Percentiles rank a stretch among this genome's conserved stretches.
These are phyloP conservation scores for Ostrea denselamellosa DNA, from an alignment of 1,140 invertebrate species.

Conservation along the genomic window DNA sequence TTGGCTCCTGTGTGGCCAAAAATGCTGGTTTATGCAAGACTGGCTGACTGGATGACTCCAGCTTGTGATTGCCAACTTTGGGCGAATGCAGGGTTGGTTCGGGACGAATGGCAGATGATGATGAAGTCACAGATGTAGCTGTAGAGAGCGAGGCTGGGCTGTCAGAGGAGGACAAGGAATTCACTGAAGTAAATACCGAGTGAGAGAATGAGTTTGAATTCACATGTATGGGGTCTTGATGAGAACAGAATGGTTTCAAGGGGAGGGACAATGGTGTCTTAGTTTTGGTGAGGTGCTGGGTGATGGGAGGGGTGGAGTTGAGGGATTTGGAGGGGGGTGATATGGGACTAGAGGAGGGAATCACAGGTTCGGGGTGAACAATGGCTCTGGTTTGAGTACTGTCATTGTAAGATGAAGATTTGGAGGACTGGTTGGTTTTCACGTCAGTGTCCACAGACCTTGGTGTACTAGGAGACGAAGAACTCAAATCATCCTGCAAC, in stretches of 20 bases:
- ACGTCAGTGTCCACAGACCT: constrained; percentile 69
- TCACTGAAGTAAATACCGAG: constrained; percentile 39
- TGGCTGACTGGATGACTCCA: constrained; percentile 11
- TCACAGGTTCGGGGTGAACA: constrained; percentile 42
- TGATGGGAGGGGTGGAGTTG: constrained; percentile 71
- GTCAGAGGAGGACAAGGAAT: constrained; percentile 27
- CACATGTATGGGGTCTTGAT: constrained; percentile 34
- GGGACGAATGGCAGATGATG: background rate
- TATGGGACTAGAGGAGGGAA: constrained; percentile 28
- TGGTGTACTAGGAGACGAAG: constrained; percentile 71
- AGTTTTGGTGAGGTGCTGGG: constrained; percentile 64
- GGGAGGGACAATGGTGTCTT: constrained; percentile 52
- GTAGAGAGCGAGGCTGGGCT: constrained; percentile 4
- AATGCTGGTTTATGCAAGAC: constrained; percentile 13
- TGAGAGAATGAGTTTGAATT: constrained; percentile 39
- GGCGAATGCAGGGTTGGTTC: constrained; percentile 37
- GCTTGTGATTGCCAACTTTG: constrained; percentile 15
- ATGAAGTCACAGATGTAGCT: constrained; percentile 21
- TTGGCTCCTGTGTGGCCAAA: background rate
- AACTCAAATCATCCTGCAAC: constrained; percentile 71
- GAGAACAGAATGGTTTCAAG: constrained; percentile 27
- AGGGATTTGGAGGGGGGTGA: constrained; percentile 42
- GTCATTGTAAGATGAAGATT: constrained; percentile 34
- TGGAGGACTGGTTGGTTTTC: constrained; percentile 33
- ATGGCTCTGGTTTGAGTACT: background rate